phyloP scores from a whole-genome alignment of 1,140 invertebrate genomes.

The Delia radicum region DNA sequence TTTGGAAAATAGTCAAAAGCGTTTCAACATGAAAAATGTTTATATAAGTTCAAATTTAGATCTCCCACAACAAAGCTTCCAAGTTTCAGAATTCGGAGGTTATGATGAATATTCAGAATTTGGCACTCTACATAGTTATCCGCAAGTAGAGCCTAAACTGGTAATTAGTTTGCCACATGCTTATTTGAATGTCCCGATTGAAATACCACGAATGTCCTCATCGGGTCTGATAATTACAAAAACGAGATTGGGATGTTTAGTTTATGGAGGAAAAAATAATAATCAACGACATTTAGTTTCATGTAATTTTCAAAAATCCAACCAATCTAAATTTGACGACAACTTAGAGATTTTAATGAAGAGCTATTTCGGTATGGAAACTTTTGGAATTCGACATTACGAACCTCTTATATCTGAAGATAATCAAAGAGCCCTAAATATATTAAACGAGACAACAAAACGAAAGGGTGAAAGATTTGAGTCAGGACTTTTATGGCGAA shows the following conservation, averaged over 20 bases:
- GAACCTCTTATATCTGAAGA: neutral
- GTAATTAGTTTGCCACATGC: neutral
- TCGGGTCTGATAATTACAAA: neutral
- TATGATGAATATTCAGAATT: neutral
- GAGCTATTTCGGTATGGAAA: neutral
- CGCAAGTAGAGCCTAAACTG: neutral
- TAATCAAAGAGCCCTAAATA: neutral
- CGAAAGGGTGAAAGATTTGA: too few species aligned
- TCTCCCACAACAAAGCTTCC: neutral
- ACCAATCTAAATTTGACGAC: neutral
- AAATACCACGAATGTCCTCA: neutral
- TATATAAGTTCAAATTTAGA: neutral
- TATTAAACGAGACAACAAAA: neutral
- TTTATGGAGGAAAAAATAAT: too few species aligned
- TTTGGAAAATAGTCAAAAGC: neutral
- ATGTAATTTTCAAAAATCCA: too few species aligned
- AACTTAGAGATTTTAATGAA: neutral
- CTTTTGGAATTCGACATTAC: neutral
- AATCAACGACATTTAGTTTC: too few species aligned
- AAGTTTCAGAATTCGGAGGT: neutral
- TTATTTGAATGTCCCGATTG: neutral
- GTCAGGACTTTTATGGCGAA: too few species aligned
- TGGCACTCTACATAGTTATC: neutral
- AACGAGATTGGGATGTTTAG: neutral
- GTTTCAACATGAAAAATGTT: neutral